Evolutionary conservation across 2,113 vertebrate genomes (phyloP).

Genomic region (Thymallus thymallus): DNA sequence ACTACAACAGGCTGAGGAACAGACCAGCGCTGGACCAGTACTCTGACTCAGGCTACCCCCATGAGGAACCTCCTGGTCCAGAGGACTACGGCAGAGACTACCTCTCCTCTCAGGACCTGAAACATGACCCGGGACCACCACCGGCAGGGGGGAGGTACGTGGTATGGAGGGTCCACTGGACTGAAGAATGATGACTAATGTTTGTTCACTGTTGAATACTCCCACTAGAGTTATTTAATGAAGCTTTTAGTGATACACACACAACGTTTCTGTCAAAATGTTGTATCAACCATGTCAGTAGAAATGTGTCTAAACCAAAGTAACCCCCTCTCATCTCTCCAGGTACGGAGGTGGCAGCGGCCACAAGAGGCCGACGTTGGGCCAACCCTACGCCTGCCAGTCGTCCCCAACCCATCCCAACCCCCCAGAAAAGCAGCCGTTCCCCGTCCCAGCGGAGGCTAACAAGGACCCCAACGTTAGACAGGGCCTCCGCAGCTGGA

Average conservation of each 20-base stretch:
- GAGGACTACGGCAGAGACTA: constrained; percentile 73
- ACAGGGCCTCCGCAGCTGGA: constrained; percentile 81
- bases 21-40: constrained; percentile 78
- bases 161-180: too few relatives aligned
- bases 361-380: constrained; percentile 79
- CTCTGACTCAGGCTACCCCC: constrained; percentile 78
- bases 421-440: constrained; percentile 64
- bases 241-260: too few relatives aligned
- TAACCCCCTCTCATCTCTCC: too few relatives aligned
- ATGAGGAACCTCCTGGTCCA: constrained; percentile 66
- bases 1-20: constrained; percentile 81
- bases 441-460: constrained; percentile 60
- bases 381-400: constrained; percentile 90
- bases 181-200: too few relatives aligned
- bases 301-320: too few relatives aligned
- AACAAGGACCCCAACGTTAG: constrained; percentile 62
- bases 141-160: constrained; percentile 64
- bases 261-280: too few relatives aligned
- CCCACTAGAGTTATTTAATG: too few relatives aligned
- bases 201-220: too few relatives aligned
- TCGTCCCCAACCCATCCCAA: constrained; percentile 81
- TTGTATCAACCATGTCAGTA: too few relatives aligned
- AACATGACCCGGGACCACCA: constrained; percentile 73
- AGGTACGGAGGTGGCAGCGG: constrained; percentile 67
- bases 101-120: constrained; percentile 85